Evolutionary conservation across 23 tunicate species (phyloP), one percentile per base, ranked within the genome.

Genomic region (Trididemnum clinides): DNA sequence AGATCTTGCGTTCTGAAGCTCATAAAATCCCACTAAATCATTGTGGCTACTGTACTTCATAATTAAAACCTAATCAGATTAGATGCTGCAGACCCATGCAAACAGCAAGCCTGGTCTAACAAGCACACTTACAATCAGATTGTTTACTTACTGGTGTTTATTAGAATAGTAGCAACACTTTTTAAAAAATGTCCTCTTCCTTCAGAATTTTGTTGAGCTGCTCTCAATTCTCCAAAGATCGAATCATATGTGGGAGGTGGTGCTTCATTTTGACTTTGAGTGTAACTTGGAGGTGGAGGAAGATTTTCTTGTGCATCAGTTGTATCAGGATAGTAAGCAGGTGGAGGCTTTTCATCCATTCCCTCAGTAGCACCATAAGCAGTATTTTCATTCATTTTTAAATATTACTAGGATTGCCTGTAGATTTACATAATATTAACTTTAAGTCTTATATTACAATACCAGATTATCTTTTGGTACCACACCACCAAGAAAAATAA

Each of bases 161-260:
- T 57, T 23, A 92, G 33, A 75, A 92, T 92, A 0, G 33, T 37
- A 64, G 91, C 83, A 29, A 92, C 88, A 57, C 71, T 87, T 82
- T 92, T 92, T 49, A 92, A 57, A 37, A 92, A 92, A 20, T 82
- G 44, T 7, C 84, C 88, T 31, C 97, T 64, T 51, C 85, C 76
- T 26, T 39, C 69, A 5, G 97, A 64, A 37, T 72, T 77, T 25
- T 70, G 35, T 25, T 78, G 76, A 33, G 97, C 97, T 57, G 89
- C 91, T 50, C 84, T 75, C 33, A 92, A 83, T 70, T 87, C 83
- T 1, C 97, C 97, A 69, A 69, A 87, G 28, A 92, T 33, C 1
- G 97, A 76, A 1, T 92, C 97, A 78, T 92, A 92, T 5, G 91
- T 54, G 33, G 97, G 97, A 1, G 97, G 97, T 0, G 97, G 97